Evolutionary conservation across 2,797 vertebrate genomes (phyloP), one percentile per base, ranked within the genome.

Genomic region (Fistularia tabacaria): DNA sequence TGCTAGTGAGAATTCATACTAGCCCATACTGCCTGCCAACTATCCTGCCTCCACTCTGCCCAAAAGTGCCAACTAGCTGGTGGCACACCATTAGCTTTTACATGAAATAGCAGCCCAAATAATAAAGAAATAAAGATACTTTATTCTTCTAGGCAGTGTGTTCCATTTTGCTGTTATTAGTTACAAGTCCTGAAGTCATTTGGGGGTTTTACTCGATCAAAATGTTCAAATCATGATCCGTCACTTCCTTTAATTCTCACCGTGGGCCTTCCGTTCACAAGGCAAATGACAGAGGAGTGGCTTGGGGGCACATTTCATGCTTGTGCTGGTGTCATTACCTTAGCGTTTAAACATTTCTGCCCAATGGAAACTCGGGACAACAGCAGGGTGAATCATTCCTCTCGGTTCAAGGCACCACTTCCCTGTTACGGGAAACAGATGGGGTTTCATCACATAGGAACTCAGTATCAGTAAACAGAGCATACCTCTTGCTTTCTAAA

Each of bases 1-100:
- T 82, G 74, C 83, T 88, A 81, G 86, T 86, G 90, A 86, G 81
- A 90, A 89, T 80, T 86, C 65, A 80, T 86, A 82, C 67, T 65
- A 66, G 77, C 72, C 69, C 74, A 71, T 70, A 63, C 69, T 73
- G 68, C 69, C 77, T 80, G 88, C 85, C 87, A 88, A 86, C 73
- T 85, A 83, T 85, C 82, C 81, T 66, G 76, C 57, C 76, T 84
- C 59, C 71, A 48, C 77, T 67, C 68, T 71, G 72, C 80, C 80
- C 82, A 79, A 74, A 83, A 80, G 72, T 47, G 66, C 85, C 84
- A 81, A 79, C 74, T 83, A 81, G 78, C 51, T 68, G 80, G 69
- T 80, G 66, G 54, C 4, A 46, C 68, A 69, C 12, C 13, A 72
- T 66, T 71, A 46, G 51, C 67, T 70, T 75, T 25, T 47, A 68